Percentiles rank a stretch among this genome's conserved stretches.
These are phyloP conservation scores for Phaonia tiefii DNA, from an alignment of 2,888 invertebrate genomes.

Conservation along the genomic window DNA sequence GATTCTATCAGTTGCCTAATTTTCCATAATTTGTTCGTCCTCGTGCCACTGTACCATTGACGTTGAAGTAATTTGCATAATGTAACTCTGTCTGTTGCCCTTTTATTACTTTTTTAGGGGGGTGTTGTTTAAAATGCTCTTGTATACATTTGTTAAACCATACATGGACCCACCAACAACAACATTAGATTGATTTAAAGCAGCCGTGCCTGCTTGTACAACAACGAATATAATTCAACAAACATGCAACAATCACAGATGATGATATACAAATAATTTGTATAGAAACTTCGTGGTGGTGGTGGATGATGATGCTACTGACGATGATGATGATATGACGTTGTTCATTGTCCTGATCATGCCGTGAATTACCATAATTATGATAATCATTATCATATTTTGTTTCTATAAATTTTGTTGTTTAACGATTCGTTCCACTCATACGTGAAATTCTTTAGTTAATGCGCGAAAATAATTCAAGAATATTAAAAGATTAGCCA, in stretches of 20 bases:
- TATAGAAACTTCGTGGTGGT: not conserved
- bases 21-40: too few relatives aligned
- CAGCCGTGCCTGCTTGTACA: constrained; percentile 4
- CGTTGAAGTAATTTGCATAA: too few relatives aligned
- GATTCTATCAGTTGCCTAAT: too few relatives aligned
- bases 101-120: too few relatives aligned
- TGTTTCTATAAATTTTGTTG: constrained; percentile 47
- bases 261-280: not conserved
- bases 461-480: constrained; percentile 65
- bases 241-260: not conserved
- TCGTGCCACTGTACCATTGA: too few relatives aligned
- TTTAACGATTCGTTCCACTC: constrained; percentile 57
- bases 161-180: not conserved
- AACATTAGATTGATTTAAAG: constrained; percentile 6
- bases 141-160: too few relatives aligned
- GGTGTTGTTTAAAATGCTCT: too few relatives aligned
- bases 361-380: not conserved
- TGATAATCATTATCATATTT: not conserved
- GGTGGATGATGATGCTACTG: not conserved
- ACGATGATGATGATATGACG: not conserved
- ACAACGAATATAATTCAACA: not conserved
- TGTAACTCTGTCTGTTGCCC: too few relatives aligned
- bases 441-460: constrained; percentile 65
- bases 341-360: not conserved
- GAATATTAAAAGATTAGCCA: constrained; percentile 63